Evolutionary conservation across 2,888 invertebrate species (phyloP), one percentile per base, ranked within the genome.

Genomic region (Heliconius cydno): DNA sequence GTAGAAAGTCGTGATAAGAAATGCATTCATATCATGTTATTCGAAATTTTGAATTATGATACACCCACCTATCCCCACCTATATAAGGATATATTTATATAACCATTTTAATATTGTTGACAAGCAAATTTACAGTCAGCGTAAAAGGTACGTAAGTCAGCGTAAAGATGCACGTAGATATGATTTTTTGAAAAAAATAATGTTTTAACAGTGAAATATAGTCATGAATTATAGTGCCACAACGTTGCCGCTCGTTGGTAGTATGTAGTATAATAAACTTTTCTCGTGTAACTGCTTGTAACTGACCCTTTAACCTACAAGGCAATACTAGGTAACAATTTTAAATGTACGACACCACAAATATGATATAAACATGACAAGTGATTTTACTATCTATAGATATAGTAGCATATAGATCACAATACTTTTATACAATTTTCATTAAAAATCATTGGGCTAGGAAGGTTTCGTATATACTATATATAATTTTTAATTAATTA

Each of bases 291-390:
- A 70, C 60, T 73, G 30, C 57, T 57, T n/a, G 70, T 46, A 52
- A 72, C 34, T 34, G 22, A 15, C 34, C 2, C 34, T 76, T 76
- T 76, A 81, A 85, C 68, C 82, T 81, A 83, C 46, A 73, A 83
- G 81, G 81, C 82, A 84, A 84, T 83, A 83, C 81, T 82, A 84
- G 79, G 76, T 79, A 73, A 60, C 41, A 25, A 41, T 65, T 22
- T 41, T 74, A 77, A 67, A 81, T 79, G 72, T 77, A 77, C 76
- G 77, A 79, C 81, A 81, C 78, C 79, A 79, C 77, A 80, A 80
- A 83, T 82, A 83, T 80, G 34, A 80, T 79, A 77, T 81, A 79
- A 74, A 79, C 68, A 65, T 78, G 80, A 82, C 76, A 80, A 80
- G 77, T 77, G 63, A 79, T 75, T 66, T 71, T 71, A 65, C 57